phyloP scores from a whole-genome alignment of 2,797 vertebrate species.

The Muraenolepis orangiensis region DNA sequence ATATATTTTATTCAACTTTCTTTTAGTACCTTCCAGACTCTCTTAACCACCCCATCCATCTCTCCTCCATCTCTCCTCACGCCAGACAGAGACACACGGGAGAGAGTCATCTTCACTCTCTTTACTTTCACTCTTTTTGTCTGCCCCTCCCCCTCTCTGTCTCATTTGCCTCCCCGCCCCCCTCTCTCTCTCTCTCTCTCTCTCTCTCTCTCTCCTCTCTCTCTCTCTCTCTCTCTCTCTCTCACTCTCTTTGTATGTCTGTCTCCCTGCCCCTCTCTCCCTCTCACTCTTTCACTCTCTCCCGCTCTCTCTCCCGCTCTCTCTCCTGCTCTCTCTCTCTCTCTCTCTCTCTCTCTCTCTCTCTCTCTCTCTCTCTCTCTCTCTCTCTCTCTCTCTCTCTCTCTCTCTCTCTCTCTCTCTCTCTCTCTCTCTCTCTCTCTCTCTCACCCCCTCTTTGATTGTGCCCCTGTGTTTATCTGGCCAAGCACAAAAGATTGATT shows the following conservation, averaged over 20 bases:
- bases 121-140: too few relatives aligned
- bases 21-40: slow-evolving; percentile 47
- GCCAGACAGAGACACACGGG: slow-evolving; percentile 57
- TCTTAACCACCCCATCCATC: slow-evolving; percentile 61
- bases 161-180: slow-evolving; percentile 7
- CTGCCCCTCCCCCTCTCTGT: too few relatives aligned
- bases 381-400: slow-evolving; percentile 59
- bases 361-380: slow-evolving; percentile 13
- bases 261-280: slow-evolving; percentile 46
- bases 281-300: slow-evolving; percentile 60
- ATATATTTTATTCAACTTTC: slow-evolving; percentile 58
- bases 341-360: slow-evolving; percentile 61
- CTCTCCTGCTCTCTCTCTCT: slow-evolving; percentile 47
- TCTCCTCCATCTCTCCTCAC: slow-evolving; percentile 62
- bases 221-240: slow-evolving; percentile 22
- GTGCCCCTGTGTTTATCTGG: too few relatives aligned
- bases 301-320: slow-evolving; percentile 35
- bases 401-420: slow-evolving; percentile 32
- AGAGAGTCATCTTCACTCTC: slow-evolving; percentile 12
- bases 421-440: slow-evolving; percentile 37
- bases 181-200: slow-evolving; percentile 24
- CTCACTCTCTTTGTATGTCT: slow-evolving; percentile 29
- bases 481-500: slow-evolving; percentile 86
- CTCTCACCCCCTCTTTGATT: too few relatives aligned
- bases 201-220: slow-evolving; percentile 19